Base-by-base conservation (phyloP, 2,113 vertebrate genomes). In the Macquaria australasica region DNA sequence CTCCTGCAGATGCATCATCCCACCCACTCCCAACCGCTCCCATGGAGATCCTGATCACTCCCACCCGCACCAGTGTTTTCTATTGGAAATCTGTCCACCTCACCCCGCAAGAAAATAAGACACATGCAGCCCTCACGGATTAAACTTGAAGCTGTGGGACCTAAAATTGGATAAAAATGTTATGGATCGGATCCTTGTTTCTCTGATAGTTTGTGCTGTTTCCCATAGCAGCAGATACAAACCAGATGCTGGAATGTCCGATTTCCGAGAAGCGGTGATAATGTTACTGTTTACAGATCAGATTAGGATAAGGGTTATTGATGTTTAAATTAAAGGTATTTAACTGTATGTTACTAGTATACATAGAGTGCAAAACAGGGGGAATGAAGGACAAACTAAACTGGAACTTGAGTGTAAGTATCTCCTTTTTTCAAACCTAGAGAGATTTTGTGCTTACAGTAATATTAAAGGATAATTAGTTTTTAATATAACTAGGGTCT, bases 161-260 rank as follows among this genome's bases (percentile, higher is more conserved):
- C 34, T 72, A 45, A 80, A 71, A 82, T 87, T 86, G 67, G 73
- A 75, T 70, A 73, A 79, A 88, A 90, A 69, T 81, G 68, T 83
- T 63, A 59, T 80, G 81, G 78, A 50, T 76, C 23, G 0, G 8
- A 51, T 72, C 78, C 60, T 62, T 87, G 82, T 87, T 93, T 87
- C 84, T 86, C 75, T 58, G 21, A 63, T 77, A 67, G 73, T 88
- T 74, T 88, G 68, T 67, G 58, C 72, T 73, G 88, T 90, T 83
- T 86, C 83, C 83, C 81, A 41, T 89, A 77, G 91, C 89, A 88
- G 73, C 89, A 89, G 88, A 93, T 87, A 62, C 72, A 85, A 90
- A 81, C 82, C 88, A 92, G 85, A 92, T 89, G 91, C 74, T 87
- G 80, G 82, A 83, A 81, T 77, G 74, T 86, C 60, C 3, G 37